Conservation (phyloP, 2,113 vertebrate genomes). For the Actenoides lindsayi region DNA sequence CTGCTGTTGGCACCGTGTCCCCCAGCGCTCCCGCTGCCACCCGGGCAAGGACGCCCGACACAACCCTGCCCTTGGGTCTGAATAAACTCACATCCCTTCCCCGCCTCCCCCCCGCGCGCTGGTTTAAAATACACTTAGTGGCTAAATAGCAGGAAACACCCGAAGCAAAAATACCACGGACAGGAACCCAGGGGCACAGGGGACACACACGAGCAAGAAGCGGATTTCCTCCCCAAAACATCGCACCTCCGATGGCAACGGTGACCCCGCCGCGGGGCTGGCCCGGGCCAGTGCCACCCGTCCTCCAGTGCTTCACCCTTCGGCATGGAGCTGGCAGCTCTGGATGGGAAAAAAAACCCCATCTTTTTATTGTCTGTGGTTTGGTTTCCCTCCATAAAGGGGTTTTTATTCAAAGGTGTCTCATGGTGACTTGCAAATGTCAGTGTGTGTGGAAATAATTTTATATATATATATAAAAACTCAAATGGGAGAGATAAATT, state of each 20-base stretch:
- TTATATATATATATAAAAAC: no score
- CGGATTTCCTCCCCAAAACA: constrained; percentile 60
- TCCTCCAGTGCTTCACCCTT: background rate
- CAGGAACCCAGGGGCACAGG: constrained; percentile 50
- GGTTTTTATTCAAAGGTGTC: background rate
- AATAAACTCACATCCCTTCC: background rate
- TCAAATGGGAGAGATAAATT: background rate
- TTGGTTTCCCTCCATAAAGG: background rate
- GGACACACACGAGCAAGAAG: constrained; percentile 1
- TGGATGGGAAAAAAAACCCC: accelerated
- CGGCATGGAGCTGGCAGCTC: background rate
- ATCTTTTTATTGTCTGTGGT: accelerated
- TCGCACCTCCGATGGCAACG: background rate
- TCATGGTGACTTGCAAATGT: background rate
- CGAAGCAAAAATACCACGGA: constrained; percentile 1
- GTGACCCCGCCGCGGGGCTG: background rate
- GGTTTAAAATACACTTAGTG: background rate
- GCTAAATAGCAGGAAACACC: constrained; percentile 56
- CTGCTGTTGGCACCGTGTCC: background rate
- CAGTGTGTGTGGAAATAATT: accelerated
- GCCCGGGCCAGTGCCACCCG: background rate
- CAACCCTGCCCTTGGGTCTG: background rate
- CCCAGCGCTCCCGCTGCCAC: background rate
- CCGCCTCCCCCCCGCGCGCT: background rate
- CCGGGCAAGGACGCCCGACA: accelerated